These are phyloP conservation scores for Melanotaenia duboulayi DNA, from an alignment of 2,113 vertebrate species.

Conservation along the genomic window DNA sequence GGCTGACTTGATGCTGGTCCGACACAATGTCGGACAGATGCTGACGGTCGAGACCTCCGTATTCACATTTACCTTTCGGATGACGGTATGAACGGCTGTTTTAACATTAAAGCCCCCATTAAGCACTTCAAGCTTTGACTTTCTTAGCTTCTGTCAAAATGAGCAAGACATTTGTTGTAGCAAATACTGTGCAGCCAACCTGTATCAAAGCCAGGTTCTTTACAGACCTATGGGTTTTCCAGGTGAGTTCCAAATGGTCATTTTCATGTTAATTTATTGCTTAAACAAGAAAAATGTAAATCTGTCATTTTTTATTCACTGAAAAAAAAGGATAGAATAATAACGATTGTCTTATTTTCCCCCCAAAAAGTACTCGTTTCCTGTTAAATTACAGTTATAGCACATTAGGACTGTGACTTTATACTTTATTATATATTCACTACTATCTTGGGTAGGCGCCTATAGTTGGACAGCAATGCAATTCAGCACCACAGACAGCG, in stretches of 20 bases:
- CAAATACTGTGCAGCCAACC: background rate
- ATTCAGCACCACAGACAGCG: conserved; percentile 77
- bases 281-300: background rate
- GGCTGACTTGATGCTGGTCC: conserved; percentile 23
- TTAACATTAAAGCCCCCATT: background rate
- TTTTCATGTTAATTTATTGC: background rate
- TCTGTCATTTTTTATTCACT: too few relatives aligned
- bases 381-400: too few relatives aligned
- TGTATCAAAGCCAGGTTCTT: background rate
- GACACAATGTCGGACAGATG: conserved; percentile 25
- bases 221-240: background rate
- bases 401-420: too few relatives aligned
- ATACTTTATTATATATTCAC: too few relatives aligned
- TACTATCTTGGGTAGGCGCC: too few relatives aligned
- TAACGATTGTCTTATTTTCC: too few relatives aligned
- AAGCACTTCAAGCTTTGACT: background rate
- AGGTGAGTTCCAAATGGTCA: conserved; percentile 1
- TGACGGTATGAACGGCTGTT: conserved; percentile 29
- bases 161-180: background rate
- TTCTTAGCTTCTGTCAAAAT: background rate
- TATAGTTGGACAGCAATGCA: background rate
- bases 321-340: too few relatives aligned
- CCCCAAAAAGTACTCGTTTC: too few relatives aligned
- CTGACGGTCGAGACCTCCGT: conserved; percentile 16
- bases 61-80: conserved; percentile 18